These are phyloP conservation scores for Caenorhabditis becei DNA, from an alignment of 2,888 invertebrate species.

Conservation along the genomic window DNA sequence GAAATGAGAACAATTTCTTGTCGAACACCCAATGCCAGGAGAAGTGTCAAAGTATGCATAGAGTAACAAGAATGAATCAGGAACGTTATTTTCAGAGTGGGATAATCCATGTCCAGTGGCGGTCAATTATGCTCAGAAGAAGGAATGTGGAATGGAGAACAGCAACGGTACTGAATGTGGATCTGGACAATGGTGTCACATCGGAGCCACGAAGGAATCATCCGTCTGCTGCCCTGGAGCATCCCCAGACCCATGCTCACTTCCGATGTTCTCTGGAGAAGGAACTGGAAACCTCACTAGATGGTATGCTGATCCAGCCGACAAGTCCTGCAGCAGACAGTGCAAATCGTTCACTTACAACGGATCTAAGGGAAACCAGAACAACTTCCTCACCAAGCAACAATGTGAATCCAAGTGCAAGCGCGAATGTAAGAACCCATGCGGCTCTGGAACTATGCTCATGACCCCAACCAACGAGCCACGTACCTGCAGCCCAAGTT, in stretches of 20 bases:
- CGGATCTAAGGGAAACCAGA: conserved; percentile 80
- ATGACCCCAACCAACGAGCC: conserved; percentile 72
- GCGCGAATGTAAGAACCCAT: conserved; percentile 77
- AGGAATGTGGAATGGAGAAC: conserved; percentile 57
- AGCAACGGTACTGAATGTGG: conserved; percentile 68
- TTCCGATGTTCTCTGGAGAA: conserved; percentile 75
- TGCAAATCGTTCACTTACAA: conserved; percentile 80
- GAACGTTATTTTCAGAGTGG: conserved; percentile 68
- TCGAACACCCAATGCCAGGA: conserved; percentile 74
- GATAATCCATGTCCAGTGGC: conserved; percentile 78
- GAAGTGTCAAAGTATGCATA: conserved; percentile 73
- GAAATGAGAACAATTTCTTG: conserved; percentile 81
- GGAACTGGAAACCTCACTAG: conserved; percentile 77
- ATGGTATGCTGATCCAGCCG: conserved; percentile 79
- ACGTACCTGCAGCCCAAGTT: conserved; percentile 71
- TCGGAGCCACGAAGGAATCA: conserved; percentile 74
- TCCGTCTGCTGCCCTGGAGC: conserved; percentile 80
- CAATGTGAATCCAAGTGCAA: conserved; percentile 74
- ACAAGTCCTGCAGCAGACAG: conserved; percentile 75
- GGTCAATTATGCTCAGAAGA: conserved; percentile 60
- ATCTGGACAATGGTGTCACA: conserved; percentile 79
- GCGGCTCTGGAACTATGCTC: conserved; percentile 77
- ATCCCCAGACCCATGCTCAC: conserved; percentile 75
- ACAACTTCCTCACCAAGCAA: conserved; percentile 79
- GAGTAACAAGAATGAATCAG: not conserved